Evolutionary conservation across 1,140 invertebrate genomes (phyloP).

Genomic region (Rhysida immarginata): DNA sequence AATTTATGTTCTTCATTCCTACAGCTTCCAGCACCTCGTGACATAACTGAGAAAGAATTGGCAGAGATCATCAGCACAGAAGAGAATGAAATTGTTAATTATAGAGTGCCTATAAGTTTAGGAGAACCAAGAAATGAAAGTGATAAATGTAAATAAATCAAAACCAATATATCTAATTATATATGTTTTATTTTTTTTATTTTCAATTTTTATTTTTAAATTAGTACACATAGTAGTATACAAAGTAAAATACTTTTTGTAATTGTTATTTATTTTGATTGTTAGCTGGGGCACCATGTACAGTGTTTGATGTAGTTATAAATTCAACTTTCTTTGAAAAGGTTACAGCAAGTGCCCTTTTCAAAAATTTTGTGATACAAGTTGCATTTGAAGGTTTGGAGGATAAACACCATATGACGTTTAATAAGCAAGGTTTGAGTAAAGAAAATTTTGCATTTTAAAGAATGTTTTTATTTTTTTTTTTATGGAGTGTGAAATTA

Average conservation of each 20-base stretch:
- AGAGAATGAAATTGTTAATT: slow-evolving; percentile 47
- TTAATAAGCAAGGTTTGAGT: slow-evolving; percentile 34
- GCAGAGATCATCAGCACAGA: slow-evolving; percentile 52
- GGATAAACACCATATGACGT: slow-evolving; percentile 51
- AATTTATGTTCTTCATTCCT: too few relatives aligned
- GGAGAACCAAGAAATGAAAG: slow-evolving; percentile 56
- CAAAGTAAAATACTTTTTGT: slow-evolving; percentile 10
- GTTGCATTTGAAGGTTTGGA: slow-evolving; percentile 55
- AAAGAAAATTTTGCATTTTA: not conserved
- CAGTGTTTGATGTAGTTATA: slow-evolving; percentile 60
- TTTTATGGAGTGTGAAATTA: not conserved
- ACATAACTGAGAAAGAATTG: slow-evolving; percentile 60
- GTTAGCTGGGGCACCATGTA: slow-evolving; percentile 44
- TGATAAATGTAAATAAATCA: slow-evolving; percentile 52
- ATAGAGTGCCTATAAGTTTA: slow-evolving; percentile 73
- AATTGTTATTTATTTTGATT: slow-evolving; percentile 14
- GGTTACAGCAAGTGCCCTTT: slow-evolving; percentile 45
- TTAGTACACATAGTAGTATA: too few relatives aligned
- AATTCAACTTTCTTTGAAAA: slow-evolving; percentile 47
- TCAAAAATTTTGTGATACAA: slow-evolving; percentile 56
- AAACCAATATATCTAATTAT: not conserved
- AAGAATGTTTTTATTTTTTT: not conserved
- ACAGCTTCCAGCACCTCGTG: slow-evolving; percentile 53
- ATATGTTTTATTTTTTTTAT: not conserved
- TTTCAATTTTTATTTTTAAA: too few relatives aligned